Conservation (phyloP, 2,113 vertebrate species). For the Chloebia gouldiae region DNA sequence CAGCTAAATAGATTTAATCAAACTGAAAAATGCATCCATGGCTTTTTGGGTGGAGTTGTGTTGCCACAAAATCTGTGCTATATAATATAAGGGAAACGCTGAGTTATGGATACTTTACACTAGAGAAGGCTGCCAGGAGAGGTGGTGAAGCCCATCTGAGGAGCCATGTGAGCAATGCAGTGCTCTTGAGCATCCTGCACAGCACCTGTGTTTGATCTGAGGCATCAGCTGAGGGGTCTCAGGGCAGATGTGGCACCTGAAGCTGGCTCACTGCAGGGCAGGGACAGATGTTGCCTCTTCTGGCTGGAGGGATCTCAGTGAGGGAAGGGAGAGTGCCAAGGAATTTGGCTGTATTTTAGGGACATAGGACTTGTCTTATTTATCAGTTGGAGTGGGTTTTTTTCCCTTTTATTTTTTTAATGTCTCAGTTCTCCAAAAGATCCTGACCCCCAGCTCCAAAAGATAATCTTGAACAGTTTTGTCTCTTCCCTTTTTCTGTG, state of each 20-base stretch:
- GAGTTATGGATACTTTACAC: fast-evolving
- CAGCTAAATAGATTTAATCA: background rate
- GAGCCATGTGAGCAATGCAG: fast-evolving
- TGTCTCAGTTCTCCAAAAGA: background rate
- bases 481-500: background rate
- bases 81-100: background rate
- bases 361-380: background rate
- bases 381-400: background rate
- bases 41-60: background rate
- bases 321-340: background rate
- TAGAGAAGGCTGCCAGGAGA: background rate
- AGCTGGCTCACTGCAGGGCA: background rate
- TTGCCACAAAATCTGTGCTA: background rate
- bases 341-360: background rate
- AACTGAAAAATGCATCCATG: background rate
- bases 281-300: background rate
- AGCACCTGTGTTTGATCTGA: fast-evolving
- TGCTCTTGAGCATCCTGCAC: background rate
- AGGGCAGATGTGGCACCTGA: background rate
- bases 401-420: background rate
- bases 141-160: background rate
- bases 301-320: background rate
- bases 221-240: background rate
- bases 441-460: background rate
- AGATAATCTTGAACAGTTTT: background rate